Percentiles rank a stretch among this genome's conserved stretches.
Evolutionary conservation across 2,113 vertebrate genomes (phyloP).

Genomic region (Phoxinus phoxinus): DNA sequence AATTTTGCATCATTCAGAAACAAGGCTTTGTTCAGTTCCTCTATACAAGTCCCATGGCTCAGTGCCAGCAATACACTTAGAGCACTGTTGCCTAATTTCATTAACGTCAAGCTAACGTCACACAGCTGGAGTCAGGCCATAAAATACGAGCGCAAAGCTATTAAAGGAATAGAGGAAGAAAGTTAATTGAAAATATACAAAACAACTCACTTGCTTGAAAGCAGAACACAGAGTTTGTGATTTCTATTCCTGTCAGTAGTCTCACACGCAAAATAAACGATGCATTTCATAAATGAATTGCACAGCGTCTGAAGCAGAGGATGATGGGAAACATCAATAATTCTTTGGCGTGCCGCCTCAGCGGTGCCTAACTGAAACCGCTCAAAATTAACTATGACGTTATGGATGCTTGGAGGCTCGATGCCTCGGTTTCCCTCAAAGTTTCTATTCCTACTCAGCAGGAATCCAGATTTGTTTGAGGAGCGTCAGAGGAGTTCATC

Average conservation of each 20-base stretch:
- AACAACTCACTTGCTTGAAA: conserved; percentile 25
- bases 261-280: background rate
- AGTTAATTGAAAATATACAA: conserved; percentile 27
- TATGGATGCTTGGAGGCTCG: background rate
- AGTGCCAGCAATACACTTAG: conserved; percentile 47
- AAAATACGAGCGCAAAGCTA: conserved; percentile 22
- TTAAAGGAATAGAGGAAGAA: conserved; percentile 43
- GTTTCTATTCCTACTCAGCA: background rate
- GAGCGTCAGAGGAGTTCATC: background rate
- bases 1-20: conserved; percentile 31
- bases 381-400: background rate
- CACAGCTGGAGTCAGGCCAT: conserved; percentile 1
- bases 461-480: background rate
- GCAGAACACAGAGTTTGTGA: background rate
- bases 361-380: conserved; percentile 20
- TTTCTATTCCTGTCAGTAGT: conserved; percentile 29
- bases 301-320: background rate
- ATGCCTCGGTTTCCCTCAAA: background rate
- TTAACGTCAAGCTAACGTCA: conserved; percentile 38
- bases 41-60: conserved; percentile 54
- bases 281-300: conserved; percentile 12
- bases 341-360: background rate
- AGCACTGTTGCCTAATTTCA: conserved; percentile 40
- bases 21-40: conserved; percentile 39
- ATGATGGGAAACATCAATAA: conserved; percentile 17